A percentile compares a stretch with the other conserved stretches of the same genome.
These are phyloP conservation scores for Cephalopholis sonnerati DNA, from an alignment of 2,113 vertebrate genomes.

Conservation along the genomic window DNA sequence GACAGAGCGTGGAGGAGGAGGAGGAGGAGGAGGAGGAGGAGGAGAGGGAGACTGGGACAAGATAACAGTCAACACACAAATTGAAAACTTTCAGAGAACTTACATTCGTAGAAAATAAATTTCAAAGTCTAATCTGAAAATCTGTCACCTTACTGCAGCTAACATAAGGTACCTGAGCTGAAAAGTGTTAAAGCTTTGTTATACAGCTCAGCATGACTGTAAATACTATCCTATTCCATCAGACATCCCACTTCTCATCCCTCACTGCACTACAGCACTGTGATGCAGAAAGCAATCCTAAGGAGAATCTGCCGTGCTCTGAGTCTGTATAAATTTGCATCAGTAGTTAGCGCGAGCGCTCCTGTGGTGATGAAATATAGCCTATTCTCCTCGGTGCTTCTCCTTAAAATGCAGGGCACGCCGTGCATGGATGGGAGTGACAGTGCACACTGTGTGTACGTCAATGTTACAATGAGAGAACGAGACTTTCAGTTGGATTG, in stretches of 20 bases:
- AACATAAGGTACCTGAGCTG: constrained; percentile 10
- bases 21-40: neutral
- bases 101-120: neutral
- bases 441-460: constrained; percentile 27
- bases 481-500: constrained; percentile 17
- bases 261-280: constrained; percentile 22
- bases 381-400: constrained; percentile 52
- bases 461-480: constrained; percentile 31
- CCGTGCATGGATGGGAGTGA: constrained; percentile 43
- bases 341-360: constrained; percentile 59
- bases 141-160: constrained; percentile 15
- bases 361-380: constrained; percentile 74
- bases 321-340: constrained; percentile 70
- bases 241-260: constrained; percentile 21
- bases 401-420: constrained; percentile 69
- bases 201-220: constrained; percentile 31
- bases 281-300: constrained; percentile 32
- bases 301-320: constrained; percentile 35
- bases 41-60: neutral
- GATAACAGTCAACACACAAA: constrained; percentile 14
- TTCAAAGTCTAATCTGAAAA: constrained; percentile 17
- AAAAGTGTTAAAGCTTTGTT: constrained; percentile 13
- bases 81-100: constrained; percentile 18
- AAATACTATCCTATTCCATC: constrained; percentile 35
- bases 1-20: neutral